These are phyloP conservation scores for Craterocephalus amniculus DNA, from an alignment of 2,797 vertebrate genomes.

Conservation along the genomic window DNA sequence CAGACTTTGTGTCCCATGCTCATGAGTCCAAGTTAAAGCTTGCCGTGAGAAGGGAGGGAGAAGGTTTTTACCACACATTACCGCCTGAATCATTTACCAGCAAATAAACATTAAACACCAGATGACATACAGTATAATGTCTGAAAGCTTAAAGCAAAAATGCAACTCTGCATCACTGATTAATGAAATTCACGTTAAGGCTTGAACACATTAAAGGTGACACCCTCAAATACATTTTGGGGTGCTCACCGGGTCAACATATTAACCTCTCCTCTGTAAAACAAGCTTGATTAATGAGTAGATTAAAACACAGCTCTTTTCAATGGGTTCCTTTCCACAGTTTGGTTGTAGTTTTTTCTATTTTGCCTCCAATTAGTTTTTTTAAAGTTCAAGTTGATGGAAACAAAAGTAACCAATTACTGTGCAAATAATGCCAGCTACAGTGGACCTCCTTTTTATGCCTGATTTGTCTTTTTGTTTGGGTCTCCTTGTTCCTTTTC, in stretches of 20 bases:
- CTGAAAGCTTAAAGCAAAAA: slow-evolving; percentile 27
- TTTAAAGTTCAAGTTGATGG: slow-evolving; percentile 48
- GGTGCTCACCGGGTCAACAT: slow-evolving; percentile 20
- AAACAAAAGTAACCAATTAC: slow-evolving; percentile 74
- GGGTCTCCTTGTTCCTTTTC: slow-evolving; percentile 39
- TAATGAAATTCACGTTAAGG: too few relatives aligned
- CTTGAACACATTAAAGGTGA: slow-evolving; percentile 37
- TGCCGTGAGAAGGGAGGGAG: slow-evolving; percentile 45
- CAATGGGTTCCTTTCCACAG: slow-evolving; percentile 35
- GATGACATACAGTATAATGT: slow-evolving; percentile 28
- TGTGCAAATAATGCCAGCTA: slow-evolving; percentile 55
- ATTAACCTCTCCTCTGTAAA: slow-evolving; percentile 57
- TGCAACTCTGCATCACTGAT: slow-evolving; percentile 31
- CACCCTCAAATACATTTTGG: slow-evolving; percentile 39
- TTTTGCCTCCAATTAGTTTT: slow-evolving; percentile 53
- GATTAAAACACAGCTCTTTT: slow-evolving; percentile 44
- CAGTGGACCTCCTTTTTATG: slow-evolving; percentile 55
- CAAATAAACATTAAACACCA: slow-evolving; percentile 48
- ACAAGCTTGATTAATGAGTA: slow-evolving; percentile 61
- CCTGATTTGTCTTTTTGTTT: slow-evolving; percentile 54
- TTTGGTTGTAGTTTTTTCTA: slow-evolving; percentile 46
- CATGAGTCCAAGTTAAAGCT: slow-evolving; percentile 63
- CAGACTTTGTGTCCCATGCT: slow-evolving; percentile 53
- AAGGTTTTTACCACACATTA: slow-evolving; percentile 30
- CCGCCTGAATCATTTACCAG: slow-evolving; percentile 45